A percentile compares a stretch with the other conserved stretches of the same genome.
Evolutionary conservation across 2,113 vertebrate genomes (phyloP).

Genomic region (Pelecanus crispus): DNA sequence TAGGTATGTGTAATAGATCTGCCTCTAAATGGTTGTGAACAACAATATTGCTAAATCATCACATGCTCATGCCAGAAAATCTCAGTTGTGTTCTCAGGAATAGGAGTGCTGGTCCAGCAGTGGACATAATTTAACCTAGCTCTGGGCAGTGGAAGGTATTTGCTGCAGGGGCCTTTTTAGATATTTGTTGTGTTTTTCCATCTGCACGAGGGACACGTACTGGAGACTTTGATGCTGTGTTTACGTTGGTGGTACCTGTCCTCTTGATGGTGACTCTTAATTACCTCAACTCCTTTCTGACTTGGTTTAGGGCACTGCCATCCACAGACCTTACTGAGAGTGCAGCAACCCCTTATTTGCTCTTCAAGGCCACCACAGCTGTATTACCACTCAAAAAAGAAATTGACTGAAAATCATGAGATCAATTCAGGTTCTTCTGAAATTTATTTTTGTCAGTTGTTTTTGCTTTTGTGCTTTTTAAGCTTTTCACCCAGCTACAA

Average conservation of each 20-base stretch:
- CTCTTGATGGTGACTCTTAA: neutral
- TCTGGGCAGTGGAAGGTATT: neutral
- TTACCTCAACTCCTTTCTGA: neutral
- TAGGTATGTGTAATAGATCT: neutral
- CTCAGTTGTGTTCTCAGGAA: neutral
- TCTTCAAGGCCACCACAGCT: neutral
- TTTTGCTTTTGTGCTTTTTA: neutral
- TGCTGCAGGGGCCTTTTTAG: neutral
- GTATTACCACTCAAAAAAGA: neutral
- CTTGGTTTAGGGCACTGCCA: neutral
- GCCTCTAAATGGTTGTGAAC: neutral
- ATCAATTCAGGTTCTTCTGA: neutral
- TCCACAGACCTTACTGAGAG: neutral
- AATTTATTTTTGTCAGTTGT: neutral
- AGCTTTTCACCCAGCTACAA: neutral
- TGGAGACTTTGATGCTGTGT: neutral
- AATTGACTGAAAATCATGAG: neutral
- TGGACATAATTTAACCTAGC: neutral
- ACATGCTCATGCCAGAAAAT: neutral
- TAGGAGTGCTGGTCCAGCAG: neutral
- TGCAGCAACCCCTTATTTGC: neutral
- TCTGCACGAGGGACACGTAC: rapidly evolving
- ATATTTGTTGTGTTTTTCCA: rapidly evolving
- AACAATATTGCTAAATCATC: neutral
- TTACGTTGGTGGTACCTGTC: neutral